A percentile compares a stretch with the other conserved stretches of the same genome.
phyloP scores from a whole-genome alignment of 2,888 invertebrate species.

The Abrostola tripartita region DNA sequence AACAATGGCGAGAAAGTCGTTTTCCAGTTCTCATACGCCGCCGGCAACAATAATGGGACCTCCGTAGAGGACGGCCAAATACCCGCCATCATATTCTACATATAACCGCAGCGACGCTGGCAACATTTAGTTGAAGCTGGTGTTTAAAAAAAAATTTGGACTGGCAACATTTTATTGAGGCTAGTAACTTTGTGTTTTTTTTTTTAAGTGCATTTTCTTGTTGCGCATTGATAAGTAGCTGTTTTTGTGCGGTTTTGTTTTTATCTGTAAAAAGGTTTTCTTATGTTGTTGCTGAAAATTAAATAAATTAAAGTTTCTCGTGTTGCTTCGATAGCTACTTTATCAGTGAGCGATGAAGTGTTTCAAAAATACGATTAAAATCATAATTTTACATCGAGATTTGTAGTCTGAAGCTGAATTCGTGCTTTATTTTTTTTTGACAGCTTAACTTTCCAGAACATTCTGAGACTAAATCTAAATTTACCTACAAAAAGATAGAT shows the following conservation, averaged over 20 bases:
- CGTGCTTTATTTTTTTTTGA: conserved; percentile 32
- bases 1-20: conserved; percentile 92
- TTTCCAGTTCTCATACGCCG: conserved; percentile 94
- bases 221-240: conserved; percentile 4
- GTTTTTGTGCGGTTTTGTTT: not conserved
- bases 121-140: conserved; percentile 49
- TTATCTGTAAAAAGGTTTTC: not conserved
- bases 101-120: conserved; percentile 66
- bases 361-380: conserved; percentile 10
- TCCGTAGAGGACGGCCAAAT: conserved; percentile 96
- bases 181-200: conserved; percentile 22
- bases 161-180: conserved; percentile 47
- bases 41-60: conserved; percentile 96
- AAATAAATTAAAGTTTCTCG: not conserved
- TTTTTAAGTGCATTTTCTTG: conserved; percentile 11
- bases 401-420: conserved; percentile 53
- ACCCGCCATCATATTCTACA: conserved; percentile 95
- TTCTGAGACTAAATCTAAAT: not conserved
- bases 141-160: conserved; percentile 35
- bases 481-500: conserved; percentile 9
- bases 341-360: conserved; percentile 1
- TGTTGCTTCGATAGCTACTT: conserved; percentile 3
- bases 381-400: conserved; percentile 41
- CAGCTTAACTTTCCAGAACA: conserved; percentile 7
- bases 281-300: not conserved